Conservation (phyloP, 2,113 vertebrate species). For the Apteryx mantelli region DNA sequence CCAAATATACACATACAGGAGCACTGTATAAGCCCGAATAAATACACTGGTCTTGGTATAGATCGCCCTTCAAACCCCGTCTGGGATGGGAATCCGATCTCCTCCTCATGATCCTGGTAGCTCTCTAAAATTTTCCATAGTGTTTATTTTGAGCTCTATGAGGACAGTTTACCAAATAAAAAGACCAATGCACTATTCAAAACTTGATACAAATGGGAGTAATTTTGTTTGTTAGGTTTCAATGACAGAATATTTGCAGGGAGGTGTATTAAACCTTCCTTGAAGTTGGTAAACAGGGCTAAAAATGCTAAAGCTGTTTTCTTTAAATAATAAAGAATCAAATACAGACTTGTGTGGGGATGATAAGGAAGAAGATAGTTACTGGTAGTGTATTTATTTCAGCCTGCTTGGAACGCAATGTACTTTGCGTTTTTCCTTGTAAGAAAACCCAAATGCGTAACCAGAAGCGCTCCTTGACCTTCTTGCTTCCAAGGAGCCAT, state of each 20-base stretch:
- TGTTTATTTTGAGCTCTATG: not conserved
- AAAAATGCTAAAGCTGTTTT: not conserved
- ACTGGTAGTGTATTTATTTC: not conserved
- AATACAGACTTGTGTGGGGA: not conserved
- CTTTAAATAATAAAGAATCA: not conserved
- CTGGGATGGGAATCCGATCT: not conserved
- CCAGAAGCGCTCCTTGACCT: not conserved
- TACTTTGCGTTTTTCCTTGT: not conserved
- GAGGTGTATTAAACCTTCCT: not conserved
- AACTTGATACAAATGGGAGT: not conserved
- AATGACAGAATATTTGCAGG: not conserved
- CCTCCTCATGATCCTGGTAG: not conserved
- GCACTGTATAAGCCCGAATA: not conserved
- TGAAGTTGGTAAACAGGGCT: not conserved
- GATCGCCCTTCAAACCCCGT: not conserved
- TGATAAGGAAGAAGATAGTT: not conserved
- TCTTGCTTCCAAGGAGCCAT: rapidly evolving
- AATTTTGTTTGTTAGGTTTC: not conserved
- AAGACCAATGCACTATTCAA: not conserved
- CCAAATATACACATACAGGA: rapidly evolving
- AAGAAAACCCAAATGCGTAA: not conserved
- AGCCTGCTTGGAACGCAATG: not conserved
- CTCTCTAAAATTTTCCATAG: not conserved
- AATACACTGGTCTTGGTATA: not conserved
- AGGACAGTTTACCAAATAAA: not conserved